Evolutionary conservation across 2,888 invertebrate species (phyloP), one percentile per base, ranked within the genome.

Genomic region (Andrena marginata): DNA sequence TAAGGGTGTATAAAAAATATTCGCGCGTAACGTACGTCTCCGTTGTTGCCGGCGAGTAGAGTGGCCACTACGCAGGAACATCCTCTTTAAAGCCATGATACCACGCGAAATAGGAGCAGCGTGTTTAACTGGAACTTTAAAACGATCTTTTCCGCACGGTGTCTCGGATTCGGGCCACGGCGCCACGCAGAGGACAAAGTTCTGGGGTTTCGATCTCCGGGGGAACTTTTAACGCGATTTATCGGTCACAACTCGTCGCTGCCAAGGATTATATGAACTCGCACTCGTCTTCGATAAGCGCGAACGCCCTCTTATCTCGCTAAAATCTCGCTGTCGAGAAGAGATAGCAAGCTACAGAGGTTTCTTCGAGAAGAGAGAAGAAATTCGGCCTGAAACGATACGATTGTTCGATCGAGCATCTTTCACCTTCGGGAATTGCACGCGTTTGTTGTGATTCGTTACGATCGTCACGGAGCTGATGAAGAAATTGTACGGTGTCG

Each of bases 61-160:
- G 42, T 42, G 16, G 35, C 65, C n/a, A 23, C n/a, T 31, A 33
- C 3, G 29, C 0, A 64, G 54, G 68, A 65, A 35, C 67, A 79
- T 82, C 75, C 82, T 71, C 79, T 82, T 79, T 82, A 75, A 82
- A 33, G 20, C 13, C 7, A 8, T n/a, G 56, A 56, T 29, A 65
- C 26, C 23, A 13, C 51, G 23, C 42, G 68, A 68, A 72, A 82
- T 33, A 72, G 16, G 48, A 42, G 72, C 59, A 56, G 20, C 29
- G 26, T n/a, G 35, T 56, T 42, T 51, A 64, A 59, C 33, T 5
- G 6, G 29, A 63, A 33, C 49, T 64, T 49, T 13, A 23, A 65
- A 48, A 54, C 49, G 56, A 62, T 48, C 5, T 31, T 48, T 26
- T 31, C 10, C 23, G 10, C n/a, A 31, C 42, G 35, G 16, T 8